Evolutionary conservation across 2,888 invertebrate genomes (phyloP), one percentile per base, ranked within the genome.

Genomic region (Nysson spinosus): DNA sequence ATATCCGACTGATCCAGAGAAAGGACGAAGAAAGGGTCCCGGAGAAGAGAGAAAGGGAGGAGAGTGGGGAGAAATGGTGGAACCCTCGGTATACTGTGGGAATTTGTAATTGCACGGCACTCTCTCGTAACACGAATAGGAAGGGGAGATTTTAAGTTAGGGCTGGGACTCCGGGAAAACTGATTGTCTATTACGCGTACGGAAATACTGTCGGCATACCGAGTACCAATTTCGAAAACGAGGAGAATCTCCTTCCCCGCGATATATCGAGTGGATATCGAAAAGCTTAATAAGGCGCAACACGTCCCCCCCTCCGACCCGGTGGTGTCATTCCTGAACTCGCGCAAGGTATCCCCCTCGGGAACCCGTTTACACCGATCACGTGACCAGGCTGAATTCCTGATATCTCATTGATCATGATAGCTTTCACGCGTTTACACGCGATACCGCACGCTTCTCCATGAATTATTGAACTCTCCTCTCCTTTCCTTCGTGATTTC

Each of bases 21-120:
- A 17, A 44, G 35, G 28, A 44, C 24, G 22, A 37, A 16, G 47
- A 24, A 34, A 49, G 50, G 35, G 6, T 22, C 9, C 37, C 62
- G 26, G 30, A 35, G 24, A 35, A 7, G 24, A 17, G 14, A 42
- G 22, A 28, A 19, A 44, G 22, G 35, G 20, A 47, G 34, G 19
- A 24, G 14, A 11, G 26, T 42, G 52, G 42, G 61, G 50, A 43
- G 39, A 12, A n/a, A 26, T 32, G 16, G 32, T 40, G 57, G 60
- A 71, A 68, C 49, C 51, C 42, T 22, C 72, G 68, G 54, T 69
- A 55, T 68, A 77, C 78, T 81, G 81, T 82, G 82, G 80, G 81
- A 82, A 83, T 82, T 82, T 79, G 77, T 81, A 83, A 81, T 83
- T 81, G 82, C 77, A 57, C 78, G 69, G 55, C 52, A 51, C 54